Conservation (phyloP, 35 echinoderm and acorn worm genomes). For the Patiria miniata region DNA sequence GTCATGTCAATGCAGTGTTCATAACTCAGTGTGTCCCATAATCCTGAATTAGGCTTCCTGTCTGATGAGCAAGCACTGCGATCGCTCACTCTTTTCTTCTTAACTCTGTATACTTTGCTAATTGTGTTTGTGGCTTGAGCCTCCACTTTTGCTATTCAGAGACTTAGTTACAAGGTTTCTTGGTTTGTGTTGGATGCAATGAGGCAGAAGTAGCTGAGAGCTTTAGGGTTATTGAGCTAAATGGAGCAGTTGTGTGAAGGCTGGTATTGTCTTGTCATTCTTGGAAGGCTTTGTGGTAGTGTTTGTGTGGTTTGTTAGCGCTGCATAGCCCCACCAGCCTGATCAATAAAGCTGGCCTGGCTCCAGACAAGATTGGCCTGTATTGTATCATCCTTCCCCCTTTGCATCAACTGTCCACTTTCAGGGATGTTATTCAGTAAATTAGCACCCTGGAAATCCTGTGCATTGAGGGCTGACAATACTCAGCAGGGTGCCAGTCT, state of each 20-base stretch:
- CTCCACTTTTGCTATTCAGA: background rate
- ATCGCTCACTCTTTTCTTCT: background rate
- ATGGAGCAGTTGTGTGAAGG: background rate
- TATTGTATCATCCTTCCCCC: background rate
- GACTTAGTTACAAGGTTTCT: slow-evolving; percentile 3
- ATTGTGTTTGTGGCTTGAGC: slow-evolving; percentile 14
- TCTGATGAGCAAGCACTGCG: background rate
- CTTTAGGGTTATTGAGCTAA: slow-evolving; percentile 28
- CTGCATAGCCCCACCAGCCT: background rate
- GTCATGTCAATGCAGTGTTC: too few species aligned
- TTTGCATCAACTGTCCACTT: background rate
- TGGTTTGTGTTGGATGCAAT: background rate
- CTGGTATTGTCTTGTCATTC: background rate
- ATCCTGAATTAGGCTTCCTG: background rate
- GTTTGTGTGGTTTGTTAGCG: background rate
- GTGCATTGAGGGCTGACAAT: slow-evolving; percentile 1
- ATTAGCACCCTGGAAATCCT: slow-evolving; percentile 18
- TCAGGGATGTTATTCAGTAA: slow-evolving; percentile 7
- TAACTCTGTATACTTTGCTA: background rate
- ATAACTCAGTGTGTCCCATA: background rate
- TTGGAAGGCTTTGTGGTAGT: background rate
- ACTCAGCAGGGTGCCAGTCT: background rate
- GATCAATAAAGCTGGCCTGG: background rate
- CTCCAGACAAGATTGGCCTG: slow-evolving; percentile 21
- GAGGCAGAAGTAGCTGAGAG: background rate